A percentile compares a stretch with the other conserved stretches of the same genome.
Conservation (phyloP, 2,797 vertebrate species). For the Pelochelys cantorii region DNA sequence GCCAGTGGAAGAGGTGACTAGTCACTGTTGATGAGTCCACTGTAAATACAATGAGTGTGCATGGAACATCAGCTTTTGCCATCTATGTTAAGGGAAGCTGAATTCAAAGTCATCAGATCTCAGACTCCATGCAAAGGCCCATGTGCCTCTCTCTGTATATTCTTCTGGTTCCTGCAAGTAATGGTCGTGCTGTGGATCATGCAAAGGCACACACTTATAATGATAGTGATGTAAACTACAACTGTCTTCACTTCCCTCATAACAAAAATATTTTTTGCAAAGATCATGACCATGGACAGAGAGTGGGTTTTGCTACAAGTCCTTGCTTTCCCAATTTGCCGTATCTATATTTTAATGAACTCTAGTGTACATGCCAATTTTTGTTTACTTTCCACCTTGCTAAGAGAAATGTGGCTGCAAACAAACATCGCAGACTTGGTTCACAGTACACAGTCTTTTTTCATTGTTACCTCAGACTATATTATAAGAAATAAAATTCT, state of each 20-base stretch:
- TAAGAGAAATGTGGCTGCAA: constrained; percentile 69
- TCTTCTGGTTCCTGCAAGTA: constrained; percentile 81
- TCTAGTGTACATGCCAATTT: constrained; percentile 72
- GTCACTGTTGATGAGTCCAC: constrained; percentile 72
- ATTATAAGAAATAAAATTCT: constrained; percentile 81
- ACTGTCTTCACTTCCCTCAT: constrained; percentile 73
- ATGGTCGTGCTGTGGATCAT: constrained; percentile 86
- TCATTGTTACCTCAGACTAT: constrained; percentile 82
- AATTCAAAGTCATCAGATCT: constrained; percentile 75
- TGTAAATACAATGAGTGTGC: constrained; percentile 83
- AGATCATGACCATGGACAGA: constrained; percentile 54
- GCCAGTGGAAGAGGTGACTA: constrained; percentile 68
- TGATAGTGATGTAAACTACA: constrained; percentile 69
- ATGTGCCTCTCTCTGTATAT: constrained; percentile 72
- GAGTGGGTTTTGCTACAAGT: constrained; percentile 66
- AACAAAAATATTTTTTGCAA: constrained; percentile 67
- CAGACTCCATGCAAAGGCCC: constrained; percentile 78
- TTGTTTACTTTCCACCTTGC: constrained; percentile 72
- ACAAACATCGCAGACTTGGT: constrained; percentile 66
- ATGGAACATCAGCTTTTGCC: constrained; percentile 82
- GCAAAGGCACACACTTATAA: constrained; percentile 80
- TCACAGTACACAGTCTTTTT: constrained; percentile 77
- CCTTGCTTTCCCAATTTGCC: constrained; percentile 70
- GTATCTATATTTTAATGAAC: constrained; percentile 72
- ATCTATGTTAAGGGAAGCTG: constrained; percentile 82